Percentiles rank a stretch among this genome's conserved stretches.
Conservation (phyloP, 2,888 invertebrate genomes). For the Thyatira batis region DNA sequence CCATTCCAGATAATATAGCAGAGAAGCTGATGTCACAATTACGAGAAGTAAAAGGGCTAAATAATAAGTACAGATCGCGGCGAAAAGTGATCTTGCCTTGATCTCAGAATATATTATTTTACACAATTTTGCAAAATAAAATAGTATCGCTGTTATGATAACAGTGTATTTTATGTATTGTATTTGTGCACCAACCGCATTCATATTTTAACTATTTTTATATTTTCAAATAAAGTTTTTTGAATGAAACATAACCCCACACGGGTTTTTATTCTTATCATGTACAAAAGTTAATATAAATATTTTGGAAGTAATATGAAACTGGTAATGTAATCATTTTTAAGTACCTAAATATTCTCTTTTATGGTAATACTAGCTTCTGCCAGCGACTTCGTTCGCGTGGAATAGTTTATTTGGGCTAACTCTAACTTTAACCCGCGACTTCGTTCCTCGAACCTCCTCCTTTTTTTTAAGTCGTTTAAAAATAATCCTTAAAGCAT, state of each 20-base stretch:
- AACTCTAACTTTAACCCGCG: no score
- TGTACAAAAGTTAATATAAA: neutral
- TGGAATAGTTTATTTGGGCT: no score
- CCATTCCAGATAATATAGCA: conserved; percentile 56
- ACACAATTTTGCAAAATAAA: neutral
- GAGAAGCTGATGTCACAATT: conserved; percentile 51
- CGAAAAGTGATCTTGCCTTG: neutral
- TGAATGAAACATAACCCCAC: neutral
- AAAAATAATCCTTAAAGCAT: no score
- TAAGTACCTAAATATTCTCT: no score
- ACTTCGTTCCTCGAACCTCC: no score
- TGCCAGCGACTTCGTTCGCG: no score
- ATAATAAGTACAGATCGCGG: conserved; percentile 13
- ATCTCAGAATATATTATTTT: neutral
- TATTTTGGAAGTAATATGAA: no score
- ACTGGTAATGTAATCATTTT: no score
- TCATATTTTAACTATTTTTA: neutral
- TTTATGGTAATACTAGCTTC: no score
- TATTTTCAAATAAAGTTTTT: neutral
- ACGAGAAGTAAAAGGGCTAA: conserved; percentile 33
- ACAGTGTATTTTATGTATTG: neutral
- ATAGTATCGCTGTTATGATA: neutral
- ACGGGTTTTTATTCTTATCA: neutral
- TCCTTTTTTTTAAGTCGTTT: no score
- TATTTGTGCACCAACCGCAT: neutral